Percentiles rank a stretch among this genome's conserved stretches.
Conservation (phyloP, 2,888 invertebrate genomes). For the Lycophotia porphyrea region DNA sequence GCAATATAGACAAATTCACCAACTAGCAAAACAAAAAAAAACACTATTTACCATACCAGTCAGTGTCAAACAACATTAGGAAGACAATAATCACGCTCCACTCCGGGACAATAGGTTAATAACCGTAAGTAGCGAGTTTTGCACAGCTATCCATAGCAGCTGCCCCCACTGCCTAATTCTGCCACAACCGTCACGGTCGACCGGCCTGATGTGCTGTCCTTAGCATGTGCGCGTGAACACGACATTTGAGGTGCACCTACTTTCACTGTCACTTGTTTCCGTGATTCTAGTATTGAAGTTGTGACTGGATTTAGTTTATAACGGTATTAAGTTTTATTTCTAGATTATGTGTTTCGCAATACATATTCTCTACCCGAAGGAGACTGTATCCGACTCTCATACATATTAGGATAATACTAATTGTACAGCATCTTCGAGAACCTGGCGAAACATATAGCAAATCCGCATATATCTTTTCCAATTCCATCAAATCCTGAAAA, state of each 20-base stretch:
- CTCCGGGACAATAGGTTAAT: constrained; percentile 63
- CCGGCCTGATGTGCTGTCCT: constrained; percentile 51
- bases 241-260: constrained; percentile 51
- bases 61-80: constrained; percentile 55
- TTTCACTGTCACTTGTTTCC: constrained; percentile 54
- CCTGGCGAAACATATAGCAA: neutral
- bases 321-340: neutral
- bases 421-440: neutral
- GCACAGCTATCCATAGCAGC: constrained; percentile 62
- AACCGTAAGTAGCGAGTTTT: constrained; percentile 60
- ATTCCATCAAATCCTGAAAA: constrained; percentile 7
- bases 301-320: constrained; percentile 1
- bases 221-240: constrained; percentile 46
- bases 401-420: neutral
- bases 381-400: neutral
- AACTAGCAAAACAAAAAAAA: constrained; percentile 41
- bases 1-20: constrained; percentile 9
- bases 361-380: neutral
- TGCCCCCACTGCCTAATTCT: constrained; percentile 67
- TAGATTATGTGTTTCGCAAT: neutral
- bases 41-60: constrained; percentile 26
- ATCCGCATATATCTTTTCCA: neutral
- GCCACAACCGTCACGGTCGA: constrained; percentile 57
- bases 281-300: constrained; percentile 16
- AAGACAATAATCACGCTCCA: constrained; percentile 61